Conservation (phyloP, 1,140 invertebrate genomes). For the Calliopsis andreniformis region DNA sequence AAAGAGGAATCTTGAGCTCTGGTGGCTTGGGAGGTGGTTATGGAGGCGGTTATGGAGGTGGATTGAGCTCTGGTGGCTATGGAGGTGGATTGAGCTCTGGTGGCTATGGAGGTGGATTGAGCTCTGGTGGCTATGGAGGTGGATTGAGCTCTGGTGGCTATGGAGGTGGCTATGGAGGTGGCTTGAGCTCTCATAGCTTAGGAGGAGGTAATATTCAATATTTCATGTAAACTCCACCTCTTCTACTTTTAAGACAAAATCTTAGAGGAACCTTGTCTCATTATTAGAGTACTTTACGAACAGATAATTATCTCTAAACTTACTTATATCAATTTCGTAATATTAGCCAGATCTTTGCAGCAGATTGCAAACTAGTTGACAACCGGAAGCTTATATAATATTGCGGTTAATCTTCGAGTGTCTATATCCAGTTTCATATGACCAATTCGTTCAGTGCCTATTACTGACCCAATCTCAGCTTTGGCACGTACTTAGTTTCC, state of each 20-base stretch:
- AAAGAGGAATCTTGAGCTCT: constrained; percentile 69
- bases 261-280: too few relatives aligned
- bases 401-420: neutral
- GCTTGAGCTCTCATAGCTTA: too few relatives aligned
- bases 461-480: too few relatives aligned
- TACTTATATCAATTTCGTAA: neutral
- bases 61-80: constrained; percentile 1
- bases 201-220: too few relatives aligned
- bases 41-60: constrained; percentile 52
- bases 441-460: neutral
- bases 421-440: neutral
- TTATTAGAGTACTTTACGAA: neutral
- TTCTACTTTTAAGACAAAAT: too few relatives aligned
- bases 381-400: constrained; percentile 2
- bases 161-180: neutral
- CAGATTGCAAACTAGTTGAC: neutral
- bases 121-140: too few relatives aligned
- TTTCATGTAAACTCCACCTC: too few relatives aligned
- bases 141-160: constrained; percentile 8
- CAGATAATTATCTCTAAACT: neutral
- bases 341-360: neutral
- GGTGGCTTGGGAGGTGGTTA: constrained; percentile 56
- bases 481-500: too few relatives aligned
- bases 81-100: constrained; percentile 22
- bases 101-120: too few relatives aligned